Percentiles rank a stretch among this genome's conserved stretches.
Evolutionary conservation across 2,888 invertebrate species (phyloP).

Genomic region (Pecten maximus): DNA sequence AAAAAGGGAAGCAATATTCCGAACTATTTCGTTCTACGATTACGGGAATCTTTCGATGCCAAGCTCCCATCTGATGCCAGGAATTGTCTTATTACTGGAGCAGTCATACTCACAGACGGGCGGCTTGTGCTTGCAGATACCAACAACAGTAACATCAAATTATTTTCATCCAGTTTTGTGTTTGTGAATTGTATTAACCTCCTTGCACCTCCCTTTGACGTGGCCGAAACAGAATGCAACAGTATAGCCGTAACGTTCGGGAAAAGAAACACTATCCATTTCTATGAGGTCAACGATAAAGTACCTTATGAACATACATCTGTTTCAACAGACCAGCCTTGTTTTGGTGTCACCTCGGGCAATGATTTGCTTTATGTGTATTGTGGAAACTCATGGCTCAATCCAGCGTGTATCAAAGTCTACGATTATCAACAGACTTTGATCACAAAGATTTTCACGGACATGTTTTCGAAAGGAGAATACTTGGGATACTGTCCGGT

Average conservation of each 20-base stretch:
- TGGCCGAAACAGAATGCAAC: not conserved
- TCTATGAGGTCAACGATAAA: not conserved
- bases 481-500: not conserved
- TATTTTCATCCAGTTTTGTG: not conserved
- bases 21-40: not conserved
- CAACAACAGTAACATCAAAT: not conserved
- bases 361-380: not conserved
- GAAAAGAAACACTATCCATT: not conserved
- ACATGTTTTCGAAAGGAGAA: not conserved
- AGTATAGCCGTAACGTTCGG: not conserved
- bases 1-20: not conserved
- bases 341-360: not conserved
- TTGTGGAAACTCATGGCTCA: not conserved
- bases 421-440: not conserved
- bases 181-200: not conserved
- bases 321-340: not conserved
- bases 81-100: not conserved
- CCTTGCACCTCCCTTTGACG: not conserved
- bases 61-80: not conserved
- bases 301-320: not conserved
- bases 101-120: not conserved
- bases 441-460: not conserved
- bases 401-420: not conserved
- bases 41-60: not conserved
- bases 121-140: not conserved